Base-by-base conservation (phyloP, 2,888 invertebrate species). In the Melinopterus prodromus region DNA sequence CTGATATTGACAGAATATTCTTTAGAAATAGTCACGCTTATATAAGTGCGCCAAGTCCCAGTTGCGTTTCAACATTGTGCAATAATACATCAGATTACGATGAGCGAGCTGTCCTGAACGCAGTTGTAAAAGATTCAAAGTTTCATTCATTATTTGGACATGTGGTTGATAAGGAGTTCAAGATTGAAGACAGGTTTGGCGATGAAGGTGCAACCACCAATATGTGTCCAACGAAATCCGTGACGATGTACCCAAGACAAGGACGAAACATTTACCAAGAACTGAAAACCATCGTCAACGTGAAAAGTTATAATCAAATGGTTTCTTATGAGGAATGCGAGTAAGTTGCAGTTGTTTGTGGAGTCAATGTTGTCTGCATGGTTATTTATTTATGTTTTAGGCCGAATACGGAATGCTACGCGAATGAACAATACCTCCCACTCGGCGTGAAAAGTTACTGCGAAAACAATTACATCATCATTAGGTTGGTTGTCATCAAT, bases 401-500 rank as follows among this genome's bases (percentile, higher is more conserved):
- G 35, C 75, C 69, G 4, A 37, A 74, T n/a, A 38, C 78, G 6
- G n/a, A 70, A 75, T 53, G 36, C 72, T 77, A 74, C 3, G 74
- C 69, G 12, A 77, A 72, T 2, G 70, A 74, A 12, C 69, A 77
- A 69, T 36, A 38, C 15, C 35, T 78, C 69, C 69, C 80, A 6
- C 14, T 70, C 7, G 78, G 78, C 5, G 75, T 70, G n/a, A 71
- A 69, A 16, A 78, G 70, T 53, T 26, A 9, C 35, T 80, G 80
- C n/a, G 72, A 80, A 72, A 78, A 69, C 12, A 78, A 80, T 16
- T 71, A 76, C 37, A 71, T 78, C n/a, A 80, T 69, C 16, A 76
- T 80, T 7, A 75, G 80, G 9, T 69, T 80, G 76, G 78, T 78
- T 6, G 80, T 78, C 12, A 70, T 76, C n/a, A 76, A 80, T n/a